Percentiles rank a stretch among this genome's conserved stretches.
Conservation (phyloP, 2,888 invertebrate genomes). For the Poecilobothrus nobilitatus region DNA sequence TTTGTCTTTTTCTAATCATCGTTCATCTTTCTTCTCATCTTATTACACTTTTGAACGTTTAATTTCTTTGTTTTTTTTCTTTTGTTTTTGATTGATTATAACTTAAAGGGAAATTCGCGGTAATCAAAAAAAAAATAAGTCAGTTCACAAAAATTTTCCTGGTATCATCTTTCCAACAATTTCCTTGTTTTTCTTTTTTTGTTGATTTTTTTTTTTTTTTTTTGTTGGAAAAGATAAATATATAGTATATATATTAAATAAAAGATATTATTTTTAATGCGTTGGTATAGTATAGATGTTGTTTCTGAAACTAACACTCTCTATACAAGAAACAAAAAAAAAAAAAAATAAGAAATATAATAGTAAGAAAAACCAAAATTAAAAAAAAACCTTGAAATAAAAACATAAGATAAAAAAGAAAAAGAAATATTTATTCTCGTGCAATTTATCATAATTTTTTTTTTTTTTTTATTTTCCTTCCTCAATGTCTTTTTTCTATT, state of each 20-base stretch:
- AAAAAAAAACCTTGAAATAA: background rate
- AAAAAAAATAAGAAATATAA: no score
- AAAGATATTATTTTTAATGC: no score
- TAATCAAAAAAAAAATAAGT: background rate
- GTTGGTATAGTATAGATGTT: no score
- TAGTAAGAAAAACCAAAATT: no score
- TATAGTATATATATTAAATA: no score
- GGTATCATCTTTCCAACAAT: no score
- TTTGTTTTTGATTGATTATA: background rate
- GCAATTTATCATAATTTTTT: conserved; percentile 3
- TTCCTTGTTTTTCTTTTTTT: no score
- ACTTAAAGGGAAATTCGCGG: background rate
- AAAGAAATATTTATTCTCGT: background rate
- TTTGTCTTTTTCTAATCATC: background rate
- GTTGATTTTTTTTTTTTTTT: no score
- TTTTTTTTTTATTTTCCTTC: background rate
- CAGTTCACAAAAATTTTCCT: background rate
- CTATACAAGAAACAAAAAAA: no score
- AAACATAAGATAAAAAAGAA: background rate
- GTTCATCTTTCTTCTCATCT: background rate
- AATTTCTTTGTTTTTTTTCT: no score
- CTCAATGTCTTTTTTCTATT: background rate
- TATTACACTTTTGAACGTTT: background rate
- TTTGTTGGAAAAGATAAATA: no score
- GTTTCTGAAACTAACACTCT: no score